Evolutionary conservation across 1,140 invertebrate species (phyloP).

Genomic region (Brachionus rubens): DNA sequence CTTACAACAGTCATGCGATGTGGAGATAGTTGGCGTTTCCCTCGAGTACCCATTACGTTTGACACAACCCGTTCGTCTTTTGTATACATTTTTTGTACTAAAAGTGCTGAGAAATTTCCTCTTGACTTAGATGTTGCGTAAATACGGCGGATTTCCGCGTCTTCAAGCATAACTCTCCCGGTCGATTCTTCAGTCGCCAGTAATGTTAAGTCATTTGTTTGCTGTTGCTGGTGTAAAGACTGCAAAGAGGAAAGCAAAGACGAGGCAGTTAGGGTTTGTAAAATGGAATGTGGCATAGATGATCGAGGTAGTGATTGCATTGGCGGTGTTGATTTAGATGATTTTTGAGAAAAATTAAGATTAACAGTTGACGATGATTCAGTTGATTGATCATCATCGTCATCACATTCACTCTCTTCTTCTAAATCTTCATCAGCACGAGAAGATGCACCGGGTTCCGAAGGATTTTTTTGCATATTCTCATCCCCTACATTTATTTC

Average conservation of each 20-base stretch:
- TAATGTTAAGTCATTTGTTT: background rate
- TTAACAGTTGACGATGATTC: slow-evolving; percentile 12
- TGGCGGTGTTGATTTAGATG: background rate
- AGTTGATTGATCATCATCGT: slow-evolving; percentile 24
- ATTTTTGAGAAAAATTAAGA: background rate
- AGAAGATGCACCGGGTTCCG: background rate
- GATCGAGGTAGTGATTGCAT: background rate
- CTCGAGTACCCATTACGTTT: slow-evolving; percentile 46
- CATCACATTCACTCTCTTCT: slow-evolving; percentile 28
- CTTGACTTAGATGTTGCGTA: slow-evolving; percentile 28
- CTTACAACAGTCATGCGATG: background rate
- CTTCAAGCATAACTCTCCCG: background rate
- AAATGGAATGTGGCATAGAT: slow-evolving; percentile 24
- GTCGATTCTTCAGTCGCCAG: slow-evolving; percentile 20
- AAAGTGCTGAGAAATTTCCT: slow-evolving; percentile 32
- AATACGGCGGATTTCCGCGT: slow-evolving; percentile 12
- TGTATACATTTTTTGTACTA: slow-evolving; percentile 35
- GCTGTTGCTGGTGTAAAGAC: no score
- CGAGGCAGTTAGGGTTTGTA: background rate
- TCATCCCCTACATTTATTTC: background rate
- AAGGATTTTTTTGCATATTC: background rate
- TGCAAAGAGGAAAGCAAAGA: slow-evolving; percentile 1
- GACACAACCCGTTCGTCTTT: slow-evolving; percentile 23
- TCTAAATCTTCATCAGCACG: background rate
- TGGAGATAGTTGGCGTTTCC: slow-evolving; percentile 32